Evolutionary conservation across 64 coral and sea anemone genomes (phyloP).

Genomic region (Cladopsammia gracilis): DNA sequence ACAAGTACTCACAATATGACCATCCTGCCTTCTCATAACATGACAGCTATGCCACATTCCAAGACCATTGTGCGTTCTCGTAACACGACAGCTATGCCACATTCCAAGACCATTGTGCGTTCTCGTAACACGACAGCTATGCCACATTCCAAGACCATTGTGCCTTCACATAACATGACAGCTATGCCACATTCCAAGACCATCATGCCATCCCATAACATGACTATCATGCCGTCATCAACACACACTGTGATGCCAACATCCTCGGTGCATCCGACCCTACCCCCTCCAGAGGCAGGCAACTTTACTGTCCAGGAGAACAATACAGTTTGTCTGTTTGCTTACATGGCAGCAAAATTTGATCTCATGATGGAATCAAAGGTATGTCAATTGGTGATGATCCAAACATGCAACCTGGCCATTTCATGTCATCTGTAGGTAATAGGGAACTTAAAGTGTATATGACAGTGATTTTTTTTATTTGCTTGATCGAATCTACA

Average conservation of each 20-base stretch:
- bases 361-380: not conserved
- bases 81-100: not conserved
- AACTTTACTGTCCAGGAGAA: constrained; percentile 41
- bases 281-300: constrained; percentile 3
- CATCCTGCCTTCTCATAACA: not conserved
- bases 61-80: not conserved
- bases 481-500: too few relatives aligned
- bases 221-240: constrained; percentile 8
- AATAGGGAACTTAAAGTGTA: too few relatives aligned
- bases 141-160: not conserved
- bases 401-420: too few relatives aligned
- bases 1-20: constrained; percentile 4
- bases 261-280: not conserved
- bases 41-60: not conserved
- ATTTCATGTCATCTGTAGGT: too few relatives aligned
- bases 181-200: not conserved
- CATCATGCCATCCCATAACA: constrained; percentile 5
- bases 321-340: constrained; percentile 7
- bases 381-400: not conserved
- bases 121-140: not conserved
- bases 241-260: constrained; percentile 5
- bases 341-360: constrained; percentile 28
- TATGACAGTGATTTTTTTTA: too few relatives aligned
- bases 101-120: not conserved
- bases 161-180: not conserved